Evolutionary conservation across 2,113 vertebrate genomes (phyloP).

Genomic region (Poicephalus meyeri): DNA sequence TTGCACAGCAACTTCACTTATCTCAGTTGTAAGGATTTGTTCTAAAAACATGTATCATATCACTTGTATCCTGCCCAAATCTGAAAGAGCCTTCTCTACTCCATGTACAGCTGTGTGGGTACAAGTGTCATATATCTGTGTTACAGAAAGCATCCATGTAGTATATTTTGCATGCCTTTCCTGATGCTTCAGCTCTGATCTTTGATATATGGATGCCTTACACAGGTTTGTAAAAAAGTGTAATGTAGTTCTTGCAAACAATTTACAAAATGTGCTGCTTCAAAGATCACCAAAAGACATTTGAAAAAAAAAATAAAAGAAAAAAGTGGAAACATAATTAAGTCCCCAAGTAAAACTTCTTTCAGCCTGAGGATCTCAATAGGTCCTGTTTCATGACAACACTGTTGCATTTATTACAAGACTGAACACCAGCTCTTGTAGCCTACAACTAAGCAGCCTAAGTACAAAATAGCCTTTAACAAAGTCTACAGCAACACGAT

Average conservation of each 20-base stretch:
- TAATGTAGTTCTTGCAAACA: neutral
- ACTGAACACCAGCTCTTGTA: neutral
- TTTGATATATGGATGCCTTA: neutral
- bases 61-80: neutral
- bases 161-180: neutral
- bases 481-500: neutral
- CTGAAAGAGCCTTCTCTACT: neutral
- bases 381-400: neutral
- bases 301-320: neutral
- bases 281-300: neutral
- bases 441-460: neutral
- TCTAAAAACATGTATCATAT: neutral
- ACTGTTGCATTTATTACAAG: neutral
- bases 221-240: neutral
- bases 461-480: neutral
- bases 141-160: neutral
- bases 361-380: neutral
- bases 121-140: neutral
- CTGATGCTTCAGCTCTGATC: neutral
- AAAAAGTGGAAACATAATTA: neutral
- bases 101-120: neutral
- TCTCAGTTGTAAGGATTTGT: neutral
- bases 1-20: neutral
- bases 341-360: neutral
- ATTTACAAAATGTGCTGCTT: neutral